Evolutionary conservation across 2,888 invertebrate species (phyloP).

Genomic region (Zaprionus obscuricornis): DNA sequence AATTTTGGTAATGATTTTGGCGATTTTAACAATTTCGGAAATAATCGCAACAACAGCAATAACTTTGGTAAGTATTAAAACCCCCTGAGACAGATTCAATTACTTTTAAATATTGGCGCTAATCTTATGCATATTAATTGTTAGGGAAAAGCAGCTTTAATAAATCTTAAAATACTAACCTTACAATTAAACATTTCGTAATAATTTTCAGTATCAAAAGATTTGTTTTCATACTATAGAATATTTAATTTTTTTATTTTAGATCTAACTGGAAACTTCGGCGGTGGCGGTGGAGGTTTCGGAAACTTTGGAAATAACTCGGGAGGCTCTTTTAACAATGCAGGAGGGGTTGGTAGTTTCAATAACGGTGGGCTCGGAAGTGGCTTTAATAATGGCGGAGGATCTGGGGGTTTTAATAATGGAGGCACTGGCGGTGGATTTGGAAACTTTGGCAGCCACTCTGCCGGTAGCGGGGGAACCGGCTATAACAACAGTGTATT

Average conservation of each 20-base stretch:
- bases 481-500: constrained; percentile 65
- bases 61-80: constrained; percentile 52
- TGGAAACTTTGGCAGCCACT: constrained; percentile 50
- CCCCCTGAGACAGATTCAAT: no score
- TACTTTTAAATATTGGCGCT: background rate
- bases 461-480: constrained; percentile 36
- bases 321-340: constrained; percentile 57
- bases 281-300: constrained; percentile 48
- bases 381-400: constrained; percentile 55
- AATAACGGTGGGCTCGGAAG: constrained; percentile 52
- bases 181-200: no score
- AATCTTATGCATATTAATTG: no score
- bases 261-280: constrained; percentile 53
- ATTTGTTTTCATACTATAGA: no score
- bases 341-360: constrained; percentile 57
- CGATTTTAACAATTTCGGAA: constrained; percentile 68
- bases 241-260: background rate
- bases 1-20: constrained; percentile 64
- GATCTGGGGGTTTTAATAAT: constrained; percentile 41
- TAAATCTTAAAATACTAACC: no score
- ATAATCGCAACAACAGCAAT: constrained; percentile 59
- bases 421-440: constrained; percentile 74
- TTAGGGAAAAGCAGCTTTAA: no score
- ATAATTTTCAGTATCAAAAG: no score
- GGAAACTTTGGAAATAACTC: constrained; percentile 47